Evolutionary conservation across 2,888 invertebrate species (phyloP).

Genomic region (Drosophila melanosoma): DNA sequence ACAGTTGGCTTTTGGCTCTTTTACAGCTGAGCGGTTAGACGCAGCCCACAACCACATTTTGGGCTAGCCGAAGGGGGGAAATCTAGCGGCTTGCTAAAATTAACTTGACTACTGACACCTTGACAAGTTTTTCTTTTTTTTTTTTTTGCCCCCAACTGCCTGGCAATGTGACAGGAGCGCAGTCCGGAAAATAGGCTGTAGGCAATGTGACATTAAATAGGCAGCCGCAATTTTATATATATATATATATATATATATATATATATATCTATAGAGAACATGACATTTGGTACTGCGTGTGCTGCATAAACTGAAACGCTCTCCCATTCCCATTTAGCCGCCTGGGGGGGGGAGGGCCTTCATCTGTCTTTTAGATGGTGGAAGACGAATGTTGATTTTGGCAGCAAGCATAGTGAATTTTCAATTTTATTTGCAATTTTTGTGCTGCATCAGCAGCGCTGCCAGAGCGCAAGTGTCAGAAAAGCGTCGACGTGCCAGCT

Average conservation of each 20-base stretch:
- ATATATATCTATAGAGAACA: constrained; percentile 17
- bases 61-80: constrained; percentile 16
- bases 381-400: constrained; percentile 75
- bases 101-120: constrained; percentile 79
- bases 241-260: background rate
- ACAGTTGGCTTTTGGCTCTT: constrained; percentile 67
- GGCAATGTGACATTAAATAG: constrained; percentile 52
- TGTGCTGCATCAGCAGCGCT: constrained; percentile 72
- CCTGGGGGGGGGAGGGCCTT: background rate
- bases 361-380: constrained; percentile 27
- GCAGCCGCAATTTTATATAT: constrained; percentile 51
- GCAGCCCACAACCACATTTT: constrained; percentile 66
- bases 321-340: background rate
- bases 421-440: constrained; percentile 63
- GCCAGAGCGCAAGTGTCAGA: constrained; percentile 52
- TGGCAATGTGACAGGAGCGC: constrained; percentile 1
- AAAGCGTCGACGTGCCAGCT: constrained; percentile 63
- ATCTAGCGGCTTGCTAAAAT: constrained; percentile 47
- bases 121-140: constrained; percentile 73
- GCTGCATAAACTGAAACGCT: constrained; percentile 48
- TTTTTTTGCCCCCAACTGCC: constrained; percentile 21
- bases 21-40: constrained; percentile 75
- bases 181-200: background rate
- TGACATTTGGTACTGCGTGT: constrained; percentile 64
- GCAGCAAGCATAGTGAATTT: constrained; percentile 67